These are phyloP conservation scores for Brenthis ino DNA, from an alignment of 2,888 invertebrate species.

Conservation along the genomic window DNA sequence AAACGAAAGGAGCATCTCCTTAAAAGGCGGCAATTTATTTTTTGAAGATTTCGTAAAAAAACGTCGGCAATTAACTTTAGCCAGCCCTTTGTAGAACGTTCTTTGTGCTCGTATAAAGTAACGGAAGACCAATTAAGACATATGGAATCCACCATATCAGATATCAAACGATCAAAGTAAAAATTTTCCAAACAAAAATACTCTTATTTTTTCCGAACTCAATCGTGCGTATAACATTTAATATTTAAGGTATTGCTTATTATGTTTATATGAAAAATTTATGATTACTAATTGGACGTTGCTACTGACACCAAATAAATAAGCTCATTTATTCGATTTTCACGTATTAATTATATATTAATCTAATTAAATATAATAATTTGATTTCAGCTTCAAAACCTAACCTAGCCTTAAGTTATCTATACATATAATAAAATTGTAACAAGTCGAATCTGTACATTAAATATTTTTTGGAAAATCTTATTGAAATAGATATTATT, in stretches of 20 bases:
- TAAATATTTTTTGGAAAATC: no score
- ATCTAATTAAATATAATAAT: no score
- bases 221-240: conserved; percentile 8
- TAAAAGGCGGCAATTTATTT: conserved; percentile 26
- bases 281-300: no score
- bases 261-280: no score
- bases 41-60: conserved; percentile 14
- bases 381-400: no score
- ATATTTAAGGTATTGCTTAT: neutral
- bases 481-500: no score
- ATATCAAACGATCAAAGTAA: conserved; percentile 21
- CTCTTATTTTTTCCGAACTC: neutral
- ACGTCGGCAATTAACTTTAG: conserved; percentile 29
- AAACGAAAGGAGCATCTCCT: neutral
- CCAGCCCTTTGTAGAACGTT: conserved; percentile 22
- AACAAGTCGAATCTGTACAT: no score
- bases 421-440: no score
- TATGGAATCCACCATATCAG: conserved; percentile 13
- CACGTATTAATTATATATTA: no score
- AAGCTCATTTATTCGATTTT: no score
- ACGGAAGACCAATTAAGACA: conserved; percentile 33
- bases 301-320: no score
- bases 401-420: no score
- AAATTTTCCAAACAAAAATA: conserved; percentile 12
- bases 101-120: conserved; percentile 15